These are phyloP conservation scores for Ctenoplectra terminalis DNA, from an alignment of 1,140 invertebrate species.

Conservation along the genomic window DNA sequence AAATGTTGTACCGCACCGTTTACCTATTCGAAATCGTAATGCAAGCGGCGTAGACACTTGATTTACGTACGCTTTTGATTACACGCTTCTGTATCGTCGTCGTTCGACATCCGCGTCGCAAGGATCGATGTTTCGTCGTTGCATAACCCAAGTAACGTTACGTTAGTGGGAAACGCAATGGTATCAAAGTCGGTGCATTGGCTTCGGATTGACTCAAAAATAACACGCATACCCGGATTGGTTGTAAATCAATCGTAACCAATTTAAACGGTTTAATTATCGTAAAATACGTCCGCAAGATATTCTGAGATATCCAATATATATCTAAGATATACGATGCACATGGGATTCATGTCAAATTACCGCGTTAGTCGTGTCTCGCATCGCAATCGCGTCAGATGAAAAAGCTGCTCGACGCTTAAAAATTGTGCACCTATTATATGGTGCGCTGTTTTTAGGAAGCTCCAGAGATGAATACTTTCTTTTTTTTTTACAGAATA, in stretches of 20 bases:
- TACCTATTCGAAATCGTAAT: no score
- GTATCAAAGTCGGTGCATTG: slow-evolving; percentile 20
- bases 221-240: not conserved
- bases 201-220: not conserved
- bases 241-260: slow-evolving; percentile 38
- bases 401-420: no score
- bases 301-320: not conserved
- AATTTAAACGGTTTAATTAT: slow-evolving; percentile 32
- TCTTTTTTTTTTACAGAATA: not conserved
- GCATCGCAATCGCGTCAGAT: no score
- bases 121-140: slow-evolving; percentile 29
- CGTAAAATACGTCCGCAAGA: not conserved
- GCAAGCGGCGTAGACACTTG: not conserved
- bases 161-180: slow-evolving; percentile 5
- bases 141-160: slow-evolving; percentile 22
- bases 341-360: slow-evolving; percentile 41
- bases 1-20: not conserved
- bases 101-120: not conserved
- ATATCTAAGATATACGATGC: not conserved
- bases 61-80: not conserved
- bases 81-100: not conserved
- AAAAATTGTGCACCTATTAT: not conserved
- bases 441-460: not conserved
- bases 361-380: slow-evolving; percentile 26
- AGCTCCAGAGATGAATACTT: not conserved